Evolutionary conservation across 1,140 invertebrate genomes (phyloP), one percentile per base, ranked within the genome.

Genomic region (Drosophila azteca): DNA sequence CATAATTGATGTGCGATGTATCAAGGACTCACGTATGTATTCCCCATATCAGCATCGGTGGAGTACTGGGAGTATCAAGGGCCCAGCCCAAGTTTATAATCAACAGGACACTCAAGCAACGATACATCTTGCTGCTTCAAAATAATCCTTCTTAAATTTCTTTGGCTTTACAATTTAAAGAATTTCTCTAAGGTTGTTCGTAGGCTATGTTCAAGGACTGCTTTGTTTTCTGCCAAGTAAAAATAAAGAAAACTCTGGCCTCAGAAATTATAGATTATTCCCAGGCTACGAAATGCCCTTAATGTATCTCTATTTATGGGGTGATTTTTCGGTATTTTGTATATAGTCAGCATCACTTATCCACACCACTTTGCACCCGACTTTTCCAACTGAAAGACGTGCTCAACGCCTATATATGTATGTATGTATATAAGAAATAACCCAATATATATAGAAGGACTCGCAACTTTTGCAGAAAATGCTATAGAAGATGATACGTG

Each of bases 21-120:
- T 22, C 2, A 11, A 29, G 29, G 2, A 88, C 83, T 88, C 44
- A 87, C 83, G 64, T 49, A 6, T 67, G n/a, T 0, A 8, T 35
- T n/a, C 83, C 83, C 83, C 75, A 87, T 4, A 87, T 63, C 0
- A 87, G 1, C 11, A 65, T 75, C 13, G 83, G 83, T 7, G 81
- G 81, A 0, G 74, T 53, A n/a, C 48, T 44, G 1, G 26, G 6
- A 1, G 67, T 13, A 0, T 46, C 2, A 0, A 13, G 15, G 0
- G 41, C 54, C 13, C 39, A 9, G 3, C 9, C 6, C 8, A 24
- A 11, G 3, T 20, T 17, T 0, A 39, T 5, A 6, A 8, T 13
- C 17, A 48, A 22, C 0, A 51, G 11, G 0, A 50, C 7, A 15
- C 52, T 69, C 1, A 43, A 39, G 6, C 39, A 46, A 15, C 0